Conservation (phyloP, 1,140 invertebrate genomes). For the Andricus grossulariae region DNA sequence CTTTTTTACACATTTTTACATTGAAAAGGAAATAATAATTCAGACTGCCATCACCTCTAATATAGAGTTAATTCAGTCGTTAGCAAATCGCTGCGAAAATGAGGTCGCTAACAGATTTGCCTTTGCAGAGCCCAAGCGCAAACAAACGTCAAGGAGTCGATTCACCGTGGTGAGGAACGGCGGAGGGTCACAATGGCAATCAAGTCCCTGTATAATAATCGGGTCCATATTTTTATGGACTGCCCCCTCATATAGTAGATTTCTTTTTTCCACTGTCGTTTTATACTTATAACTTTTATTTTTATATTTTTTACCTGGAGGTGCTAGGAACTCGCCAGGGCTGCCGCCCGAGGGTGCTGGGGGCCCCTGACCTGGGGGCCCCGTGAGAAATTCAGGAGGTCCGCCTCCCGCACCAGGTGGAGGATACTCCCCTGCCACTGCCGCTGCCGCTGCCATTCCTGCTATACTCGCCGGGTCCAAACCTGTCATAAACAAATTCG, state of each 20-base stretch:
- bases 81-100: background rate
- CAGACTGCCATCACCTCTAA: background rate
- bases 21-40: background rate
- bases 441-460: conserved; percentile 81
- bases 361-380: conserved; percentile 78
- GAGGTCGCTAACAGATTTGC: background rate
- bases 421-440: conserved; percentile 80
- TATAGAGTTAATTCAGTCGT: conserved; percentile 20
- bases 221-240: conserved; percentile 33
- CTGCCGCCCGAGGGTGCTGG: conserved; percentile 75
- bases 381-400: conserved; percentile 77
- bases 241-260: conserved; percentile 11
- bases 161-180: conserved; percentile 50
- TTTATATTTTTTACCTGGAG: conserved; percentile 68
- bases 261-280: conserved; percentile 5
- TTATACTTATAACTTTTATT: conserved; percentile 35
- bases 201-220: conserved; percentile 41
- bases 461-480: conserved; percentile 81
- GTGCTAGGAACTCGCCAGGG: conserved; percentile 74
- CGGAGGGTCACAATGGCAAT: conserved; percentile 45
- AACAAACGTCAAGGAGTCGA: conserved; percentile 49
- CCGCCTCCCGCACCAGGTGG: conserved; percentile 79
- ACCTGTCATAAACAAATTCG: conserved; percentile 79
- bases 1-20: background rate
- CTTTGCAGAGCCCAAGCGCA: conserved; percentile 41